Base-by-base conservation (phyloP, 2,888 invertebrate genomes). In the Aphodius sticticus region DNA sequence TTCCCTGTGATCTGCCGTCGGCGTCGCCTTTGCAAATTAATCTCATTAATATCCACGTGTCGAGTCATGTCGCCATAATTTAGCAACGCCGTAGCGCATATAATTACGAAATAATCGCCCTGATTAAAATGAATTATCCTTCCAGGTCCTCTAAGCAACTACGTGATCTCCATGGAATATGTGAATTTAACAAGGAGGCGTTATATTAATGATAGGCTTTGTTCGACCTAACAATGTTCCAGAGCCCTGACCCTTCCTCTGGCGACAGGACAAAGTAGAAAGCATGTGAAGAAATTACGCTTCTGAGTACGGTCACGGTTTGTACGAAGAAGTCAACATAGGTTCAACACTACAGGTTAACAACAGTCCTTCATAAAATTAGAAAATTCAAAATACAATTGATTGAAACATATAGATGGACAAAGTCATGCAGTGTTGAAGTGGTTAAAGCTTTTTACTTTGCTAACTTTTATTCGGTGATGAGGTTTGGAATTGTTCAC, bases 41-140 rank as follows among this genome's bases (percentile, higher is more conserved):
- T 53, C 53, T 53, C 53, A 53, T 53, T 53, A 53, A 53, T 53
- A 53, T 53, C 53, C 53, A 53, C 53, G 53, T 53, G 53, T 53
- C 53, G 53, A 9, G 9, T 53, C 53, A 53, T 53, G 53, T 53
- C 53, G 53, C 53, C 53, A 53, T 53, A 53, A 53, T 53, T 53
- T 53, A 53, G 3, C 53, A 12, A 53, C 53, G 53, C 53, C 53
- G 53, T 53, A 53, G 53, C 53, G 53, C 53, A 53, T 53, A 53
- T 53, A 53, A 53, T 53, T 53, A 53, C 53, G 53, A 53, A 53
- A 53, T 53, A 53, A 53, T 53, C 53, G 53, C 53, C 53, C 12
- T 53, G 53, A 53, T 53, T 53, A 53, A 3, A 53, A 53, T 53
- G 53, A 53, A 53, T 53, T 53, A 53, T 53, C 26, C 53, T 5